A percentile compares a stretch with the other conserved stretches of the same genome.
phyloP scores from a whole-genome alignment of 2,888 invertebrate species.

The Pseudoips prasinana region DNA sequence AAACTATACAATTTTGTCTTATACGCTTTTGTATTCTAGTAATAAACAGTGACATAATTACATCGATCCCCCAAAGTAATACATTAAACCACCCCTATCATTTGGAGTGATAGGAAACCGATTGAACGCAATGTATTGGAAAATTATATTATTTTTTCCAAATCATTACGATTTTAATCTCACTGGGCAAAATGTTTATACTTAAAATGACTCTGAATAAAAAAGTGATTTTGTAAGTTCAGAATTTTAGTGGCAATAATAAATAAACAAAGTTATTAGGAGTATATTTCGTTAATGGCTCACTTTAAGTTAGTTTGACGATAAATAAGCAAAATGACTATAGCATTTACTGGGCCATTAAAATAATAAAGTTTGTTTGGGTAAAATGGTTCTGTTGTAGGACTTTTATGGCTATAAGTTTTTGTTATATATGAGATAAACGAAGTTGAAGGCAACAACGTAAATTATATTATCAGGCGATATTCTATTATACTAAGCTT shows the following conservation, averaged over 20 bases:
- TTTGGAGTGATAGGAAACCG: slow-evolving; percentile 8
- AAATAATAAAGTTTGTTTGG: slow-evolving; percentile 9
- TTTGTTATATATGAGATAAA: too few species aligned
- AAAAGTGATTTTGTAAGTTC: slow-evolving; percentile 6
- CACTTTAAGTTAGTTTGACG: slow-evolving; percentile 12
- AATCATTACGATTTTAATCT: slow-evolving; percentile 24
- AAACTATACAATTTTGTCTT: too few species aligned
- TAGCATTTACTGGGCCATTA: slow-evolving; percentile 6
- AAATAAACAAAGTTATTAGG: slow-evolving; percentile 14
- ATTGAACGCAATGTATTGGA: slow-evolving; percentile 31
- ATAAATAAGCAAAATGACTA: slow-evolving; percentile 19
- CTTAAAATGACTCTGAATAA: slow-evolving; percentile 10
- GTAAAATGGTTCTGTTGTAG: slow-evolving; percentile 13
- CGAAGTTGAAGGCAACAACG: too few species aligned
- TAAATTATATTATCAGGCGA: too few species aligned
- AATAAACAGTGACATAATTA: too few species aligned
- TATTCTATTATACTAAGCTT: too few species aligned
- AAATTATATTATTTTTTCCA: slow-evolving; percentile 33
- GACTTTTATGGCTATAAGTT: too few species aligned
- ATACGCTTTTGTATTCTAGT: too few species aligned
- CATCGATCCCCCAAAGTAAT: slow-evolving; percentile 7
- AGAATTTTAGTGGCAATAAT: slow-evolving; percentile 6
- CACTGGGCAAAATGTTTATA: slow-evolving; percentile 12
- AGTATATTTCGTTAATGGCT: slow-evolving; percentile 21
- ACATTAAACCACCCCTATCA: slow-evolving; percentile 2